Base-by-base conservation (phyloP, 2,113 vertebrate genomes). In the Picathartes gymnocephalus region DNA sequence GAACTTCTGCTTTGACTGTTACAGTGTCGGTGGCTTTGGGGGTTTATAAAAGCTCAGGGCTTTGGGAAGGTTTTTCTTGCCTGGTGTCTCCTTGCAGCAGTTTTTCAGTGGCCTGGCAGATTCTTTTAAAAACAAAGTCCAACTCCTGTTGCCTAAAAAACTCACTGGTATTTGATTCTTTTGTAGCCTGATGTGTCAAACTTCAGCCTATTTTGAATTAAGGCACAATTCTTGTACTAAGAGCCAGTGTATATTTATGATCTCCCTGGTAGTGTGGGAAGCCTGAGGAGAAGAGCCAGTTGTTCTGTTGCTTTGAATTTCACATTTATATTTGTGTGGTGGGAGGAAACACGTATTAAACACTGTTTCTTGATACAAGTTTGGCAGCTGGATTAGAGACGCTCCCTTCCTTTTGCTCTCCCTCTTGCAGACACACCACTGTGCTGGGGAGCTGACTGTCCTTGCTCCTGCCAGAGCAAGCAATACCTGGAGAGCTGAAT, bases 211-310 rank as follows among this genome's bases (percentile, higher is more conserved):
- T n/a, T 82, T 81, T 53, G 48, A 53, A 82, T 60, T 72, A 22
- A 50, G 74, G 64, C n/a, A 28, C 1, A 2, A 37, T 39, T 77
- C 40, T 83, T 24, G 27, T 28, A 4, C 33, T 37, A 77, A 86
- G 50, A 50, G 22, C 45, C 77, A 0, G 5, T 45, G 31, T 44
- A 1, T 82, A 10, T 80, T 95, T 86, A 30, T 0, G 0, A 15
- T 86, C 31, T 53, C 3, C 3, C 25, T n/a, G 54, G 61, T 11
- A 73, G 62, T 0, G 0, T 11, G 28, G 4, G 3, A 39, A 92
- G 72, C 54, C 54, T 0, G 0, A 40, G 44, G 64, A 64, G 44
- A 69, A 61, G 82, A 77, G 58, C 74, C 7, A 6, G 64, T 0
- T 3, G 35, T 57, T 82, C 68, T 15, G 0, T 72, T 40, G 22